Evolutionary conservation across 2,797 vertebrate species (phyloP).

Genomic region (Phrynocephalus vlangalii): DNA sequence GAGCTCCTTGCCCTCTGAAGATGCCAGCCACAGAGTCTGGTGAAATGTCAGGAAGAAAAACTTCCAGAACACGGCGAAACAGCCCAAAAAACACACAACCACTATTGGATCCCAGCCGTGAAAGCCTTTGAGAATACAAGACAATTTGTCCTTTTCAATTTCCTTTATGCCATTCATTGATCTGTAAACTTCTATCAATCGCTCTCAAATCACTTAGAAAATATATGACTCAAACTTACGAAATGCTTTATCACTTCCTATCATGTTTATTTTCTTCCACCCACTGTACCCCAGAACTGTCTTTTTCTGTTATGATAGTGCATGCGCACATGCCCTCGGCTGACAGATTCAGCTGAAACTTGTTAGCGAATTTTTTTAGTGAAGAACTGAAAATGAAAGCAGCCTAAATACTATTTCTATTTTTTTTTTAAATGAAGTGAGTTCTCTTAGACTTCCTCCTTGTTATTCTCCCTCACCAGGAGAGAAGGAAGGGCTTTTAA

Average conservation of each 20-base stretch:
- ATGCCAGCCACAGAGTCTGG: no score
- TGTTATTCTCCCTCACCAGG: not conserved
- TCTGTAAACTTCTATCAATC: not conserved
- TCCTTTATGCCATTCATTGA: not conserved
- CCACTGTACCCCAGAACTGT: not conserved
- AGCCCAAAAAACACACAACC: no score
- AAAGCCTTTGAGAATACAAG: not conserved
- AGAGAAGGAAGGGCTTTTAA: not conserved
- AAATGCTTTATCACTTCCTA: not conserved
- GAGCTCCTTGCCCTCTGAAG: no score
- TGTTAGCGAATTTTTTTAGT: not conserved
- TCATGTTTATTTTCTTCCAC: not conserved
- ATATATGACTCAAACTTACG: not conserved
- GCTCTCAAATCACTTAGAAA: not conserved
- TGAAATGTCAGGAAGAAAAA: no score
- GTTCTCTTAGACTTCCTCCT: not conserved
- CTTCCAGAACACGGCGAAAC: no score
- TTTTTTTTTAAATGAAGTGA: not conserved
- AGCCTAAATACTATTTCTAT: not conserved
- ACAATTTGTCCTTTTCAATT: not conserved
- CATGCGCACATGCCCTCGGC: not conserved
- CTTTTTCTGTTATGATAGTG: not conserved
- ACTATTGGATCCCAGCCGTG: no score
- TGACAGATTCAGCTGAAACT: not conserved
- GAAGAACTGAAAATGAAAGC: slow-evolving; percentile 15